A percentile compares a stretch with the other conserved stretches of the same genome.
Evolutionary conservation across 2,113 vertebrate species (phyloP).

Genomic region (Glaucidium brasilianum): DNA sequence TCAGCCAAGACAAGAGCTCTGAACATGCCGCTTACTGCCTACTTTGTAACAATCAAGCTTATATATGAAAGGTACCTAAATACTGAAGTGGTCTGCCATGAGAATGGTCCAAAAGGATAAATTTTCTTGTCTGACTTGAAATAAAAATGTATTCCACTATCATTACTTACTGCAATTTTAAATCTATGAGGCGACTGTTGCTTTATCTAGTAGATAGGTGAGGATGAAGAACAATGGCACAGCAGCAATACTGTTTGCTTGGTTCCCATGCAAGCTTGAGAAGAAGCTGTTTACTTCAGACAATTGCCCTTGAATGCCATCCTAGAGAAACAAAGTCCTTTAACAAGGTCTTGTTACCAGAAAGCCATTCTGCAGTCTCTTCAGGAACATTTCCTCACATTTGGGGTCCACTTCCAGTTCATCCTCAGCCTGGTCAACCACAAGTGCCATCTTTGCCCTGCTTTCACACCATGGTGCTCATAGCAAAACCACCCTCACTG

Average conservation of each 20-base stretch:
- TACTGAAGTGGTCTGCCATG: neutral
- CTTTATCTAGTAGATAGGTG: neutral
- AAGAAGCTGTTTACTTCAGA: neutral
- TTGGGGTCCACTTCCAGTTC: neutral
- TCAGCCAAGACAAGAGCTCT: neutral
- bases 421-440: neutral
- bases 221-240: accelerated
- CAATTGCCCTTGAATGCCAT: neutral
- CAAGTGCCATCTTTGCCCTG: neutral
- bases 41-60: neutral
- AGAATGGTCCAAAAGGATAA: neutral
- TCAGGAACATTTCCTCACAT: neutral
- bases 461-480: neutral
- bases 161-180: neutral
- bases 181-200: neutral
- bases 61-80: neutral
- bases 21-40: neutral
- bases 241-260: neutral
- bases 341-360: neutral
- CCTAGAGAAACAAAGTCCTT: neutral
- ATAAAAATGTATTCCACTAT: neutral
- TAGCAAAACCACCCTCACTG: neutral
- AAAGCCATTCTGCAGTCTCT: neutral
- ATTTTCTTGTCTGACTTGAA: neutral
- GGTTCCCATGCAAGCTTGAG: neutral